Base-by-base conservation (phyloP, 2,113 vertebrate genomes). In the Alces alces region DNA sequence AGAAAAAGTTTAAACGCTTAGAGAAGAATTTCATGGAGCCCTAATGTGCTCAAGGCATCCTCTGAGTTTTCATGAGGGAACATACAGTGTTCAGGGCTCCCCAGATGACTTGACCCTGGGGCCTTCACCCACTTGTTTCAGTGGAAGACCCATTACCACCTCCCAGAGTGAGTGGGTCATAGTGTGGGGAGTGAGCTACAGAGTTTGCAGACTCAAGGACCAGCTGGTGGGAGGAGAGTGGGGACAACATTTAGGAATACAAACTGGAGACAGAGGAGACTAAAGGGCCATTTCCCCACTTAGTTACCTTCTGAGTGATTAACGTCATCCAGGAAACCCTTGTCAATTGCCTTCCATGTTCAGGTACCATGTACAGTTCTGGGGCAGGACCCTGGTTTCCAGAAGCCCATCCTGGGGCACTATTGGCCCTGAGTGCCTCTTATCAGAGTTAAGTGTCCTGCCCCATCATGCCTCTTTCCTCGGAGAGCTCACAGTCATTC, bases 21-120 rank as follows among this genome's bases (percentile, higher is more conserved):
- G 45, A 84, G 89, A 28, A 73, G 27, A n/a, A 28, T 21, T 84
- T 85, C 23, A n/a, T 10, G 33, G 36, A 84, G 43, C 9, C 86
- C 43, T 9, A 7, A 14, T 30, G 39, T 13, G 23, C 15, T 50
- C 33, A 0, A 39, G 10, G 2, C 1, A 11, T 2, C 73, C 27
- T 79, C 11, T 3, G 6, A 52, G 1, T 39, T 93, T 52, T 82
- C n/a, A 30, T 45, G 58, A 73, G 28, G 86, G 28, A 54, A 91
- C 58, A 55, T 33, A 3, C 2, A 3, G 2, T 33, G 25, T 50
- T 70, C 55, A n/a, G 19, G 50, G 36, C 12, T 91, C 70, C 55
- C 45, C 54, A 66, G 45, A 21, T 21, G 17, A n/a, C 79, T 52
- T 91, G 86, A 47, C 93, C 16, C 2, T 1, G 11, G 89, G 30